Base-by-base conservation (phyloP, 2,797 vertebrate genomes). In the Phataginus tetradactyla region DNA sequence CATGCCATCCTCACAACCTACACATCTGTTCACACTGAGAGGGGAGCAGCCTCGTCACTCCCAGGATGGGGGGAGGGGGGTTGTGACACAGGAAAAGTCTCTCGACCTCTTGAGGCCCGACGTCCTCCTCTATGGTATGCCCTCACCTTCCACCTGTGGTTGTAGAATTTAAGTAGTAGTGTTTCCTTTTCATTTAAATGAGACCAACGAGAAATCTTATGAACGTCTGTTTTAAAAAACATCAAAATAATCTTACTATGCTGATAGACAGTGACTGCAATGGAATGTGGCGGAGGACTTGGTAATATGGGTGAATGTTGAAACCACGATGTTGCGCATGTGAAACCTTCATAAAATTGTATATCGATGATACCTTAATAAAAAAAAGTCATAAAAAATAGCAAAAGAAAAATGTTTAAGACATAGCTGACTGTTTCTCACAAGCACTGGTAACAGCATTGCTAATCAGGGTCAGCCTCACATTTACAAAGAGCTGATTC, bases 91-190 rank as follows among this genome's bases (percentile, higher is more conserved):
- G 39, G 45, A 37, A 11, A 23, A 32, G n/a, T 12, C 0, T 14
- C 49, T 66, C 0, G 0, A 3, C 29, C 6, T 20, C 20, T 0
- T 51, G n/a, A 55, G 61, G 18, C n/a, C 45, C 34, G 1, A 34
- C 9, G 6, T 29, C 23, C 25, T 91, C 53, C 49, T 8, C 57
- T 42, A 39, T n/a, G 51, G 78, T n/a, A 17, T 0, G 3, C 49
- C 25, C 29, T 74, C 32, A 37, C 29, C 25, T 34, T 91, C 39
- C 25, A 0, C 1, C 32, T 32, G 39, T 5, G 21, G 17, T 7
- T 27, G 7, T 8, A 34, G 49, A 78, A 75, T 45, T 49, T 61
- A 57, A 68, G 20, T 8, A 71, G 55, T 23, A 29, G 20, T 7
- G 2, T 21, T 71, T 53, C 75, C 59, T 92, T 83, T 51, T 32